phyloP scores from a whole-genome alignment of 2,113 vertebrate species.

The Vimba vimba region DNA sequence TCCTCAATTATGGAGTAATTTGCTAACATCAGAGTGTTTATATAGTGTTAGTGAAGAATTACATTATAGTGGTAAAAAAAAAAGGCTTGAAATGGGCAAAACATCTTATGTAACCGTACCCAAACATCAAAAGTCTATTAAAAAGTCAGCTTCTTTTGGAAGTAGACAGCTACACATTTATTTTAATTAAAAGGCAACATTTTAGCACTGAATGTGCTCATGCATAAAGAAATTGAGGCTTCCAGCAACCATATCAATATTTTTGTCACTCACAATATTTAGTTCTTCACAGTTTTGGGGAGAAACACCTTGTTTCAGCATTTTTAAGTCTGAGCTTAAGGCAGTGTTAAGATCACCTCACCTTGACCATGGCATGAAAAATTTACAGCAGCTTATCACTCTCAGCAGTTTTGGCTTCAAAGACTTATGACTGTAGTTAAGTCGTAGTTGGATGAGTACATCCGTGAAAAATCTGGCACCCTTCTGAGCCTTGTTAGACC shows the following conservation, averaged over 20 bases:
- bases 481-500: not conserved
- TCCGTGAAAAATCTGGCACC: not conserved
- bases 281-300: not conserved
- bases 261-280: not conserved
- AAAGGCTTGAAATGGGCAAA: not conserved
- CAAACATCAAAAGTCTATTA: not conserved
- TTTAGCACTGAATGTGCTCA: not conserved
- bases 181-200: not conserved
- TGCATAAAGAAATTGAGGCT: not conserved
- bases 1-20: not conserved
- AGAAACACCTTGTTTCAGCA: constrained; percentile 9
- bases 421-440: constrained; percentile 3
- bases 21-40: not conserved
- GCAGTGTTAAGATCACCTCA: not conserved
- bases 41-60: not conserved
- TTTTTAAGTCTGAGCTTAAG: not conserved
- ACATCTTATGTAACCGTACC: not conserved
- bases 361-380: constrained; percentile 39
- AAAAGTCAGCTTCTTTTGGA: not conserved
- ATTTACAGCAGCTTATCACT: constrained; percentile 15
- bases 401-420: constrained; percentile 32
- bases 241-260: not conserved
- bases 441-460: not conserved
- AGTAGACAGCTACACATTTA: not conserved
- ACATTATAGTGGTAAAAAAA: not conserved